Conservation (phyloP, 1,140 invertebrate genomes). For the Neodiprion lecontei region DNA sequence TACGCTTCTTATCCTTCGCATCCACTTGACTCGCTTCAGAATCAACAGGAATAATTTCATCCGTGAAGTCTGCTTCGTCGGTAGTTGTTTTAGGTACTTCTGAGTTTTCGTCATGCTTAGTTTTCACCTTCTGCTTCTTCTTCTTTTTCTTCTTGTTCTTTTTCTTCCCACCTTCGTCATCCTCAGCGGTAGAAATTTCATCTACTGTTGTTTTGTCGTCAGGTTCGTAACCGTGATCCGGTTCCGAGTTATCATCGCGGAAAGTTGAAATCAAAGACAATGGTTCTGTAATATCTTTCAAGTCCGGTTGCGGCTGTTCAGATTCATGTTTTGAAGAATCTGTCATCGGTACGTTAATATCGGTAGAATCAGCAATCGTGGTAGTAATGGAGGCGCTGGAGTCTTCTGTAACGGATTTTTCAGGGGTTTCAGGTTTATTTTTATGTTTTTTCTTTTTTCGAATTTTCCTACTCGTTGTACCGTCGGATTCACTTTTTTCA, state of each 20-base stretch:
- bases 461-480: slow-evolving; percentile 51
- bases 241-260: slow-evolving; percentile 48
- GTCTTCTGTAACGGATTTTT: slow-evolving; percentile 44
- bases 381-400: slow-evolving; percentile 57
- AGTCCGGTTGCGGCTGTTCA: slow-evolving; percentile 63
- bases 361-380: slow-evolving; percentile 68
- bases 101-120: slow-evolving; percentile 43
- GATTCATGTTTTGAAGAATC: slow-evolving; percentile 55
- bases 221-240: slow-evolving; percentile 65
- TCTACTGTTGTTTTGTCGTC: slow-evolving; percentile 68
- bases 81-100: slow-evolving; percentile 46
- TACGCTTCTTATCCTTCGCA: slow-evolving; percentile 57
- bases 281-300: slow-evolving; percentile 57
- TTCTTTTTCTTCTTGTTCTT: slow-evolving; percentile 61
- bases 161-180: slow-evolving; percentile 46
- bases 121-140: slow-evolving; percentile 62
- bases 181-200: slow-evolving; percentile 54
- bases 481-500: slow-evolving; percentile 56
- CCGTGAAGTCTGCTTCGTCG: slow-evolving; percentile 47
- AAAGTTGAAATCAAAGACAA: slow-evolving; percentile 55
- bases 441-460: slow-evolving; percentile 63
- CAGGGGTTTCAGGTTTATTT: slow-evolving; percentile 27
- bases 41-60: slow-evolving; percentile 40
- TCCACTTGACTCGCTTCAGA: slow-evolving; percentile 45
- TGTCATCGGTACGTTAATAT: slow-evolving; percentile 61